Conservation (phyloP, 2,113 vertebrate genomes). For the Gymnarchus niloticus region DNA sequence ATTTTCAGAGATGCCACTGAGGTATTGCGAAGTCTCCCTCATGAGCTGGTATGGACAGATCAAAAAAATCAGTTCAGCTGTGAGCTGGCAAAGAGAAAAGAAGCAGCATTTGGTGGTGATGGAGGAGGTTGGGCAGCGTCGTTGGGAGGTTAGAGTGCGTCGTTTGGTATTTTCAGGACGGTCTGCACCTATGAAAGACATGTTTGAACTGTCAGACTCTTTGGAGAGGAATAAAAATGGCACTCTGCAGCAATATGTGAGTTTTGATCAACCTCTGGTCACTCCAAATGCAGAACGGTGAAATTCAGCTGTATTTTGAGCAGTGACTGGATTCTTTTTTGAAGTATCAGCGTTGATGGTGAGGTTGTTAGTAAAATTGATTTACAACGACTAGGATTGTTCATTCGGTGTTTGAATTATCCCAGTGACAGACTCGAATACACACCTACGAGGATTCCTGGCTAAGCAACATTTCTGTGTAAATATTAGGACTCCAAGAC, state of each 20-base stretch:
- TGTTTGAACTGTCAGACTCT: neutral
- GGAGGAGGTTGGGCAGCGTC: too few species aligned
- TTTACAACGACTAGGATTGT: neutral
- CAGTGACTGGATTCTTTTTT: neutral
- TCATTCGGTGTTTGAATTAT: neutral
- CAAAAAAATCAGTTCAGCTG: too few species aligned
- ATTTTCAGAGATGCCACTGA: neutral
- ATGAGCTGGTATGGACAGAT: neutral
- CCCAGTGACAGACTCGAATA: neutral
- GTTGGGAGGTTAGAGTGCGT: neutral
- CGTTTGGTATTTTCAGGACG: neutral
- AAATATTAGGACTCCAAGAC: neutral
- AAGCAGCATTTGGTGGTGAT: too few species aligned
- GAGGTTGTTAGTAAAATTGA: neutral
- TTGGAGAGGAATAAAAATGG: neutral
- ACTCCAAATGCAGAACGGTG: neutral
- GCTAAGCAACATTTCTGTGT: neutral
- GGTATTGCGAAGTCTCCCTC: neutral
- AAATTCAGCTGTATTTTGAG: neutral
- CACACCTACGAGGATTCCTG: neutral
- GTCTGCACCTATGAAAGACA: neutral
- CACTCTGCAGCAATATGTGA: neutral
- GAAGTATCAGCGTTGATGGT: neutral
- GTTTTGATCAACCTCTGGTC: neutral
- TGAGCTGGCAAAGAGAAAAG: too few species aligned